A percentile compares a stretch with the other conserved stretches of the same genome.
Evolutionary conservation across 2,888 invertebrate species (phyloP).

Genomic region (Cecidostiba fungosa): DNA sequence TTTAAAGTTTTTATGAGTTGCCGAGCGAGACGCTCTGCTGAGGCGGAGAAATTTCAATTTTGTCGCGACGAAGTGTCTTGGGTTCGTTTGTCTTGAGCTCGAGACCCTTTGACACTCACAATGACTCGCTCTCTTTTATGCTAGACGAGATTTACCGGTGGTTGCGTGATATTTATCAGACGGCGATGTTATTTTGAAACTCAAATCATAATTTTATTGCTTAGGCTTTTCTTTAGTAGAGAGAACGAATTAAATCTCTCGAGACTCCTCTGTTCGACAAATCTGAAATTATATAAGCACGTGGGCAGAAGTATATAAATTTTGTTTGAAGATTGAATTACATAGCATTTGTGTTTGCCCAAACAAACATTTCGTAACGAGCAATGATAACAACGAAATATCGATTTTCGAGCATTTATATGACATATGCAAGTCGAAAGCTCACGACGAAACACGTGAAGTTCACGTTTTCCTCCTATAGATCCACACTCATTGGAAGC

Average conservation of each 20-base stretch:
- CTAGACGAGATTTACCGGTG: background rate
- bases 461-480: background rate
- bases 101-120: conserved; percentile 43
- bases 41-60: conserved; percentile 80
- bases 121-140: background rate
- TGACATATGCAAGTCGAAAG: background rate
- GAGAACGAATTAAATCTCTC: too few relatives aligned
- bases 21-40: conserved; percentile 78
- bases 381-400: background rate
- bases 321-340: background rate
- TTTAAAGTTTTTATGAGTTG: conserved; percentile 80
- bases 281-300: background rate
- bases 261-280: too few relatives aligned
- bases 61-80: conserved; percentile 65
- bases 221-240: too few relatives aligned
- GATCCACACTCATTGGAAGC: background rate
- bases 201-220: too few relatives aligned
- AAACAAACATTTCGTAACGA: background rate
- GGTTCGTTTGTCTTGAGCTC: conserved; percentile 50
- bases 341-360: background rate
- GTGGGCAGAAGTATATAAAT: background rate
- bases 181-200: background rate
- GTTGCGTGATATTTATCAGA: background rate
- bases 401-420: too few relatives aligned
- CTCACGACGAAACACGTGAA: background rate